These are phyloP conservation scores for Perithous albicinctus DNA, from an alignment of 2,888 invertebrate species.

Conservation along the genomic window DNA sequence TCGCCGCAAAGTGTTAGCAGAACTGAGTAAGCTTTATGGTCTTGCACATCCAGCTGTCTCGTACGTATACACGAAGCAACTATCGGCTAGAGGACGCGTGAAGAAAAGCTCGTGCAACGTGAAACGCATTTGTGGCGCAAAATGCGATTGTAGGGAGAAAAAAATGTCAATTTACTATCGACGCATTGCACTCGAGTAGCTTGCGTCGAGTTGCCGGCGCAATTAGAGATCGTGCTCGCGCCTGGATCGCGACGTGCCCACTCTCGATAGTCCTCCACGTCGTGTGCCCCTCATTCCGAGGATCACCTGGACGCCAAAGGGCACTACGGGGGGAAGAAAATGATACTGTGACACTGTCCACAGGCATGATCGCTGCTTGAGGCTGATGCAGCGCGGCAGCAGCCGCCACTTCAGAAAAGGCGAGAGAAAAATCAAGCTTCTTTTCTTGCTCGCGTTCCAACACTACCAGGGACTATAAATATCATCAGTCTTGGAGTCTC, in stretches of 20 bases:
- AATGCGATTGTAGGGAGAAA: conserved; percentile 41
- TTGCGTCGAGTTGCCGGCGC: conserved; percentile 52
- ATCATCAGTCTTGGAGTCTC: conserved; percentile 38
- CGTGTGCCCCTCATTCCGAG: conserved; percentile 53
- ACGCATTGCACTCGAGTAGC: conserved; percentile 63
- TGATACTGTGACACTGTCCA: conserved; percentile 53
- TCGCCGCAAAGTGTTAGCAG: conserved; percentile 1
- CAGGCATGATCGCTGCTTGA: conserved; percentile 18
- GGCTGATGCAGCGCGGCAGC: conserved; percentile 36
- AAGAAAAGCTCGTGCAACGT: conserved; percentile 73
- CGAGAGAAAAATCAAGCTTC: conserved; percentile 58
- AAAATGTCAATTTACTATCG: conserved; percentile 68
- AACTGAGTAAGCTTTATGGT: conserved; percentile 25
- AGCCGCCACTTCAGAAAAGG: conserved; percentile 52
- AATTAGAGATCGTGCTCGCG: conserved; percentile 67
- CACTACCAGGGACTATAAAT: conserved; percentile 66
- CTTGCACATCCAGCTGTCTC: conserved; percentile 44
- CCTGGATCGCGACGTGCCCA: conserved; percentile 61
- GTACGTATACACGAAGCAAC: conserved; percentile 65
- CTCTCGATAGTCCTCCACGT: conserved; percentile 49
- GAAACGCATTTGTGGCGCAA: conserved; percentile 76
- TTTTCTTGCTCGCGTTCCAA: conserved; percentile 61
- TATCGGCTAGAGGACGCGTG: conserved; percentile 49
- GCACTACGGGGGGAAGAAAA: conserved; percentile 48
- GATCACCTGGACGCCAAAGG: conserved; percentile 56